These are phyloP conservation scores for Geotrypetes seraphini DNA, from an alignment of 2,797 vertebrate genomes.

Conservation along the genomic window DNA sequence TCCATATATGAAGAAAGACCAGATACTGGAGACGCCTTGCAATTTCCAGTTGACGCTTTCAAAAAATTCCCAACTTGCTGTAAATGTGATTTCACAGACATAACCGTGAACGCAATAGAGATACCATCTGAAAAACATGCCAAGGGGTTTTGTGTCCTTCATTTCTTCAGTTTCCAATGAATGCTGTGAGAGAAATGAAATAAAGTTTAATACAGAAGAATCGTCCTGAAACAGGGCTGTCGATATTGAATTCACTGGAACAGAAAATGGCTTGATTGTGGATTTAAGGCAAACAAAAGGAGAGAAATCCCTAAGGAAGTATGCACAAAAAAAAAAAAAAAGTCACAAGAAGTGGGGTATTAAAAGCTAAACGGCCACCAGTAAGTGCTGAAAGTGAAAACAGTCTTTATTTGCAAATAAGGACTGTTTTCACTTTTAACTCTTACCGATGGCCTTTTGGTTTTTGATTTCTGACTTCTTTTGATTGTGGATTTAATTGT, in stretches of 20 bases:
- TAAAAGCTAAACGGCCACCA: no score
- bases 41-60: constrained; percentile 45
- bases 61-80: constrained; percentile 49
- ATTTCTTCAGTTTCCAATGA: not conserved
- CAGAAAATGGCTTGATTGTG: constrained; percentile 18
- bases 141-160: constrained; percentile 17
- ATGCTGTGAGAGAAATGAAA: not conserved
- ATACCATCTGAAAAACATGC: constrained; percentile 44
- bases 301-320: no score
- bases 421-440: no score
- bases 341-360: no score
- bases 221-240: constrained; percentile 18
- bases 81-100: constrained; percentile 64
- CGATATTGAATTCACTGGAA: not conserved
- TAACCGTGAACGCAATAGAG: constrained; percentile 64
- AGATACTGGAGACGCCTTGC: constrained; percentile 57
- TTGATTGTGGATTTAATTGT: constrained; percentile 19
- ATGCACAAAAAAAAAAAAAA: no score
- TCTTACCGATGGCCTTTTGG: no score
- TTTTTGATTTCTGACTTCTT: no score
- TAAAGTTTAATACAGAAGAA: not conserved
- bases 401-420: no score
- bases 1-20: constrained; percentile 50
- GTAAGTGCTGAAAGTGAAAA: no score
- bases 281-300: no score